Percentiles rank a stretch among this genome's conserved stretches.
phyloP scores from a whole-genome alignment of 1,140 invertebrate genomes.

The Ostrea edulis region DNA sequence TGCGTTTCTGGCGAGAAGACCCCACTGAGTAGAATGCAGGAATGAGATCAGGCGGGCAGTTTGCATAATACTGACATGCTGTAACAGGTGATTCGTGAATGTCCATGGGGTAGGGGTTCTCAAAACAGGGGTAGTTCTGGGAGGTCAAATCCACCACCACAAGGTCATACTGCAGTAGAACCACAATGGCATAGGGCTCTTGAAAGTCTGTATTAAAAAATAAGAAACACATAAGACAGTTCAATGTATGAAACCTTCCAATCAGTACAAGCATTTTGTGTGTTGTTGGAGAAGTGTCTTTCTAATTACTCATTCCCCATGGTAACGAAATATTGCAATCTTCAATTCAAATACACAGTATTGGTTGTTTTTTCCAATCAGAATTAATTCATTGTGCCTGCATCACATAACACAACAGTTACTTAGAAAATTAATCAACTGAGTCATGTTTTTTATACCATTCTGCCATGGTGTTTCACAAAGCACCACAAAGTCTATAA shows the following conservation, averaged over 20 bases:
- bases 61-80: slow-evolving; percentile 96
- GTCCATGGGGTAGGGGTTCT: slow-evolving; percentile 99
- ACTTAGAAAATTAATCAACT: too few species aligned
- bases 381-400: too few species aligned
- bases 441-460: slow-evolving; percentile 83
- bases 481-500: slow-evolving; percentile 97
- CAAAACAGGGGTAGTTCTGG: slow-evolving; percentile 97
- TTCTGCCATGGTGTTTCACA: slow-evolving; percentile 95
- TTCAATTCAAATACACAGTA: too few species aligned
- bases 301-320: too few species aligned
- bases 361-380: too few species aligned
- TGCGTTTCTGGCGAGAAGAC: slow-evolving; percentile 85
- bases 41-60: slow-evolving; percentile 98
- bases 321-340: too few species aligned
- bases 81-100: slow-evolving; percentile 98
- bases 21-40: slow-evolving; percentile 95
- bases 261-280: too few species aligned
- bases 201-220: slow-evolving; percentile 88
- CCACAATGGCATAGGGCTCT: slow-evolving; percentile 98
- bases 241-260: neutral
- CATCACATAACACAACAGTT: too few species aligned
- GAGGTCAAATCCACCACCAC: slow-evolving; percentile 97
- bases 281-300: too few species aligned
- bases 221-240: neutral
- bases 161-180: slow-evolving; percentile 97